A percentile compares a stretch with the other conserved stretches of the same genome.
These are phyloP conservation scores for Telenomus remus DNA, from an alignment of 1,140 invertebrate species.

Conservation along the genomic window DNA sequence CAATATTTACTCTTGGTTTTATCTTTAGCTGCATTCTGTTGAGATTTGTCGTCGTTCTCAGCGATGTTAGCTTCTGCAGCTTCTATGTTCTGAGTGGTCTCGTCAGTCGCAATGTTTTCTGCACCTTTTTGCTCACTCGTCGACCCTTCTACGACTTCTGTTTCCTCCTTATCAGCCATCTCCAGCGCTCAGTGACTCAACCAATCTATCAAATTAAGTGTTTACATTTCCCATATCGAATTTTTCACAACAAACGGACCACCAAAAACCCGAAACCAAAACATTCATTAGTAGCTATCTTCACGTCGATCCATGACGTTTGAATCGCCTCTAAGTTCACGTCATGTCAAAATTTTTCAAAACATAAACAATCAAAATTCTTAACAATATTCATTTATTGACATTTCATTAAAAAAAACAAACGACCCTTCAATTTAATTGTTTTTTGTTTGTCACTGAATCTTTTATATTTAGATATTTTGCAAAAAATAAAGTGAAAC, in stretches of 20 bases:
- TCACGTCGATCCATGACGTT: no score
- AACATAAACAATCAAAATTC: no score
- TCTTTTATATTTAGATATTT: no score
- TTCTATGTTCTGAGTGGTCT: slow-evolving; percentile 23
- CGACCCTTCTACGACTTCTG: background rate
- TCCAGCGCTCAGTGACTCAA: background rate
- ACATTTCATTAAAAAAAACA: no score
- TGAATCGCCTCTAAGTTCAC: background rate
- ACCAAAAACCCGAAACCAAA: background rate
- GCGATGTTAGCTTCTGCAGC: slow-evolving; percentile 47
- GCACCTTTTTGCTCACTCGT: background rate
- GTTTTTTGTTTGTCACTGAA: no score
- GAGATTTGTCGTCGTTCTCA: slow-evolving; percentile 43
- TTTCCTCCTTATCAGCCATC: slow-evolving; percentile 6
- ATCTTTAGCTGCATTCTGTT: slow-evolving; percentile 51
- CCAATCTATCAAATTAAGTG: background rate
- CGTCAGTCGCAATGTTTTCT: slow-evolving; percentile 2
- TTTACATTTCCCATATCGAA: slow-evolving; percentile 14
- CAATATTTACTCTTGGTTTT: slow-evolving; percentile 58
- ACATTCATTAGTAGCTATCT: background rate
- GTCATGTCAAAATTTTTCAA: slow-evolving; percentile 1
- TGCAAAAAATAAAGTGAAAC: no score
- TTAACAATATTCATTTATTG: no score
- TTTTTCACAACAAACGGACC: background rate
- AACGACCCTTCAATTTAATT: no score